These are phyloP conservation scores for Peribatodes rhomboidaria DNA, from an alignment of 2,888 invertebrate species.

Conservation along the genomic window DNA sequence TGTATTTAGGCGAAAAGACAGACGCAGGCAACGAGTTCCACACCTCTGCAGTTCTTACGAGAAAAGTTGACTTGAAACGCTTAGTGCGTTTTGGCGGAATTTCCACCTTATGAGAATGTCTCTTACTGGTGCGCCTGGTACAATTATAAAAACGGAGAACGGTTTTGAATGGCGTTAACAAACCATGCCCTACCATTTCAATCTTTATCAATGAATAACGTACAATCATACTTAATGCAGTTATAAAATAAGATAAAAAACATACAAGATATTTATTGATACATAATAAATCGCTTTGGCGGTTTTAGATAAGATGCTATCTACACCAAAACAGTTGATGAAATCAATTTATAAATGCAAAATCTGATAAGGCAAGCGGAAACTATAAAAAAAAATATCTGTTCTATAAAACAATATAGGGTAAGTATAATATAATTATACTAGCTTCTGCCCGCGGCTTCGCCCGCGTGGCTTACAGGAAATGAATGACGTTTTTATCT, in stretches of 20 bases:
- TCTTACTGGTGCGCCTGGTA: too few relatives aligned
- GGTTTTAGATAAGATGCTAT: constrained; percentile 19
- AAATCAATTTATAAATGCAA: constrained; percentile 45
- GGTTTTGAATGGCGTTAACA: background rate
- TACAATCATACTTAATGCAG: constrained; percentile 10
- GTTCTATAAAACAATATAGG: background rate
- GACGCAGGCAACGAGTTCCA: too few relatives aligned
- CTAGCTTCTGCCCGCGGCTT: too few relatives aligned
- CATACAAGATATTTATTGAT: constrained; percentile 10
- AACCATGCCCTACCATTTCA: constrained; percentile 5
- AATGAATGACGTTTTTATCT: too few relatives aligned
- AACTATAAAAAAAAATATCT: constrained; percentile 21
- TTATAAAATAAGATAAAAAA: constrained; percentile 12
- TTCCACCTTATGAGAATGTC: too few relatives aligned
- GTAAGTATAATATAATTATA: background rate
- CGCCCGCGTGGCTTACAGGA: too few relatives aligned
- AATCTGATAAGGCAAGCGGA: constrained; percentile 14
- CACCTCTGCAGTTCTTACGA: too few relatives aligned
- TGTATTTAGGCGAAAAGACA: too few relatives aligned
- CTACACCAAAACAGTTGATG: constrained; percentile 23
- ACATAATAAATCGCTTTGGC: constrained; percentile 17
- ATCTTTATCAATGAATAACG: constrained; percentile 20
- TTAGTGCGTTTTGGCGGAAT: too few relatives aligned
- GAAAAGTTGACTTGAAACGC: too few relatives aligned
- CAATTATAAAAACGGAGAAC: too few relatives aligned